Percentiles rank a stretch among this genome's conserved stretches.
These are phyloP conservation scores for Labroides dimidiatus DNA, from an alignment of 2,797 vertebrate genomes.

Conservation along the genomic window DNA sequence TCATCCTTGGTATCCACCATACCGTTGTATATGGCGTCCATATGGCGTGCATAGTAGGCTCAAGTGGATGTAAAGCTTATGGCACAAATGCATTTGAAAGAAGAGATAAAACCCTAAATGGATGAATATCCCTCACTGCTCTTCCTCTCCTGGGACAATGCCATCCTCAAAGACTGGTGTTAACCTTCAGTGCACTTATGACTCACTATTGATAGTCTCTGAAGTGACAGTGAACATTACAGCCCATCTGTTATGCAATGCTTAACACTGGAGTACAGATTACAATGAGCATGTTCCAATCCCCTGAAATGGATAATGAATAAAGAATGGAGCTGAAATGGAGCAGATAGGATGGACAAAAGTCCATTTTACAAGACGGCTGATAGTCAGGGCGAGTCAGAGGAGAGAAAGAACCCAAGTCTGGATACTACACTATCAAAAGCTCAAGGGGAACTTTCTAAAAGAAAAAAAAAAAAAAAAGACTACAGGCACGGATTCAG, in stretches of 20 bases:
- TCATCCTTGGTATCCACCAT: slow-evolving; percentile 27
- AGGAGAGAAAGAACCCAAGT: slow-evolving; percentile 12
- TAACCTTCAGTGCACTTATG: slow-evolving; percentile 73
- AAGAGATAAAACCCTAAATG: slow-evolving; percentile 59
- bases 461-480: slow-evolving; percentile 34
- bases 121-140: slow-evolving; percentile 53
- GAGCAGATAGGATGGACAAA: slow-evolving; percentile 60
- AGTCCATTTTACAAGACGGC: slow-evolving; percentile 55
- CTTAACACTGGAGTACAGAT: slow-evolving; percentile 64
- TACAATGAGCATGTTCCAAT: slow-evolving; percentile 71
- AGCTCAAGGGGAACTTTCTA: slow-evolving; percentile 34
- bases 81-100: slow-evolving; percentile 39
- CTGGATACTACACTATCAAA: slow-evolving; percentile 35
- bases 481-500: slow-evolving; percentile 45
- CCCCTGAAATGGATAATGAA: slow-evolving; percentile 53
- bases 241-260: slow-evolving; percentile 74
- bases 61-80: slow-evolving; percentile 42
- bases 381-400: slow-evolving; percentile 39
- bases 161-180: slow-evolving; percentile 66
- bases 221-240: slow-evolving; percentile 70
- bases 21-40: slow-evolving; percentile 27
- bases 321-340: slow-evolving; percentile 64
- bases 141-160: slow-evolving; percentile 56
- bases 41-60: slow-evolving; percentile 46
- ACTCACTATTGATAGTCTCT: slow-evolving; percentile 66